Evolutionary conservation across 1,140 invertebrate species (phyloP).

Genomic region (Probaryconus sp.): DNA sequence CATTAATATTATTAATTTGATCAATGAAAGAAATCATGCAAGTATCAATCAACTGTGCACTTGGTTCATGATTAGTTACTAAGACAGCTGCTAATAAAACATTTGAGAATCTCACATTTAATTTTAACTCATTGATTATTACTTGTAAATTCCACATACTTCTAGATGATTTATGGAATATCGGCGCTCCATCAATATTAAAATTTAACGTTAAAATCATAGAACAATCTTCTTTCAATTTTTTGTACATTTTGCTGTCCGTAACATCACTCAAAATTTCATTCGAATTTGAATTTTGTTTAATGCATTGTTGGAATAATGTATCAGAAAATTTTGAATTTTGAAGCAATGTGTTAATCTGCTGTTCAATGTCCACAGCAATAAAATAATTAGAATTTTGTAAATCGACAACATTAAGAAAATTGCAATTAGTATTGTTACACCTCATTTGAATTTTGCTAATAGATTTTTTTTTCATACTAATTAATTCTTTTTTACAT

Average conservation of each 20-base stretch:
- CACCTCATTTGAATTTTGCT: conserved; percentile 3
- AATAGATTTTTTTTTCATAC: conserved; percentile 2
- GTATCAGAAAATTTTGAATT: conserved; percentile 4
- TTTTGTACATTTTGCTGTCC: conserved; percentile 23
- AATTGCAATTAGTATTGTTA: conserved; percentile 1
- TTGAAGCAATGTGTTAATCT: conserved; percentile 16
- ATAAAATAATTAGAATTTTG: conserved; percentile 23
- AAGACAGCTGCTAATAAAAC: conserved; percentile 26
- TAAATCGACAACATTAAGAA: conserved; percentile 6
- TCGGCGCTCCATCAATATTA: conserved; percentile 37
- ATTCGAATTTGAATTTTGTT: too few species aligned
- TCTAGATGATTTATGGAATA: conserved; percentile 32
- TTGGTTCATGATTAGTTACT: conserved; percentile 21
- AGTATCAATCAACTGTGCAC: conserved; percentile 31
- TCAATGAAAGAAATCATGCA: conserved; percentile 25
- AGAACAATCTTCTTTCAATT: neutral
- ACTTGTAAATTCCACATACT: conserved; percentile 48
- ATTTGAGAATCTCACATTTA: conserved; percentile 22
- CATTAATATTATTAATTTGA: conserved; percentile 16
- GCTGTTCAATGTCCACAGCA: conserved; percentile 21
- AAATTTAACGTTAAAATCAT: conserved; percentile 23
- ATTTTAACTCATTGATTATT: conserved; percentile 33
- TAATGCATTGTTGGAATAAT: conserved; percentile 12
- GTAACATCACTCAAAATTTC: too few species aligned
- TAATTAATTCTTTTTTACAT: conserved; percentile 8